Evolutionary conservation across 2,113 vertebrate species (phyloP).

Genomic region (Thymallus thymallus): DNA sequence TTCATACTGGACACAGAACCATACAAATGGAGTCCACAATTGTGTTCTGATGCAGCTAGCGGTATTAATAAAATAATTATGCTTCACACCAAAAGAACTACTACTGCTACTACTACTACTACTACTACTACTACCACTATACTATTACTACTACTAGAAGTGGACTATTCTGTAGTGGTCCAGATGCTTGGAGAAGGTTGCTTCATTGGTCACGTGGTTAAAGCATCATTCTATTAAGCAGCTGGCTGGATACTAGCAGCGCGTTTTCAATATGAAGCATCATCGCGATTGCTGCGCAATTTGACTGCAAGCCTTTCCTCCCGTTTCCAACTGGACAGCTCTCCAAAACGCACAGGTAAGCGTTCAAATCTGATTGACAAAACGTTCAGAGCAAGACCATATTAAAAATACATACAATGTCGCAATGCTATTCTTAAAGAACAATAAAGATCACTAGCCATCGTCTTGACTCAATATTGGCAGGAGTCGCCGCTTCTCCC

Average conservation of each 20-base stretch:
- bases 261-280: slow-evolving; percentile 35
- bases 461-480: neutral
- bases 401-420: neutral
- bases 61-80: too few relatives aligned
- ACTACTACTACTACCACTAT: too few relatives aligned
- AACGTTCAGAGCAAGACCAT: neutral
- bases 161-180: too few relatives aligned
- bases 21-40: too few relatives aligned
- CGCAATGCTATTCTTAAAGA: neutral
- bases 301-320: slow-evolving; percentile 21
- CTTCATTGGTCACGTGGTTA: slow-evolving; percentile 58
- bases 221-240: too few relatives aligned
- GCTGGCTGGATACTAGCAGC: slow-evolving; percentile 21
- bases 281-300: neutral
- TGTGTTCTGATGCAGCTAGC: too few relatives aligned
- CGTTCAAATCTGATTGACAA: neutral
- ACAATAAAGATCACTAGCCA: neutral
- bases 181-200: slow-evolving; percentile 30
- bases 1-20: too few relatives aligned
- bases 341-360: slow-evolving; percentile 58
- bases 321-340: slow-evolving; percentile 17
- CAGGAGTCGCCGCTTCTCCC: neutral
- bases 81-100: too few relatives aligned
- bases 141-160: too few relatives aligned
- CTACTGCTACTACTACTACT: too few relatives aligned